Base-by-base conservation (phyloP, 1,140 invertebrate genomes). In the Drosophila serrata region DNA sequence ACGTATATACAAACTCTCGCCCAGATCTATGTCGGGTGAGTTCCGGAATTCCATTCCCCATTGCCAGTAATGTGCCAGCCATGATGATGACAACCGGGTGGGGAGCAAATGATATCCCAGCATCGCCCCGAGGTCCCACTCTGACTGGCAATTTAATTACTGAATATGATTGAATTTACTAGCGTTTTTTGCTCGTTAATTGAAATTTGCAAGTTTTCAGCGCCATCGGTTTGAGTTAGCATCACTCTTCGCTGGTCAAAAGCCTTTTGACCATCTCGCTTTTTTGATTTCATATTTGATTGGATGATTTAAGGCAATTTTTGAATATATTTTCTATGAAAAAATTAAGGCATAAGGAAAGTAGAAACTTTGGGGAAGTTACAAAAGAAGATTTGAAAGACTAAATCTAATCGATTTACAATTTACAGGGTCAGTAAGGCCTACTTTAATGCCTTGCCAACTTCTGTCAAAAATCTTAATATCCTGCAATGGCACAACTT, bases 51-150 rank as follows among this genome's bases (percentile, higher is more conserved):
- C n/a, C 24, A 9, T 33, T 2, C 29, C 31, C 7, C 40, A 63
- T 64, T 4, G 40, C 37, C 49, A 59, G 65, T 88, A 76, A 88
- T 77, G 63, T 79, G 76, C 46, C 62, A 19, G 46, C 51, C 67
- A 68, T 59, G 72, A 64, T 63, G 84, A 42, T 87, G 80, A 87
- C 67, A 88, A 58, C 81, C 73, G 29, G 43, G 31, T 27, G 27
- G 27, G 40, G 40, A 46, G 40, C 37, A 33, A 39, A 31, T 29
- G 29, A 45, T 59, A 58, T 27, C 12, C 29, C 45, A 33, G 46
- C 4, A 6, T 2, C 9, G 22, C 35, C 15, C 7, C 9, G 29
- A 35, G 19, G 15, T 42, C 37, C 39, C 27, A 13, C 37, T 15
- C 15, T n/a, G 4, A 19, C 37, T 22, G 37, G 24, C 27, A 65